phyloP scores from a whole-genome alignment of 2,113 vertebrate genomes.

The Neogale vison region DNA sequence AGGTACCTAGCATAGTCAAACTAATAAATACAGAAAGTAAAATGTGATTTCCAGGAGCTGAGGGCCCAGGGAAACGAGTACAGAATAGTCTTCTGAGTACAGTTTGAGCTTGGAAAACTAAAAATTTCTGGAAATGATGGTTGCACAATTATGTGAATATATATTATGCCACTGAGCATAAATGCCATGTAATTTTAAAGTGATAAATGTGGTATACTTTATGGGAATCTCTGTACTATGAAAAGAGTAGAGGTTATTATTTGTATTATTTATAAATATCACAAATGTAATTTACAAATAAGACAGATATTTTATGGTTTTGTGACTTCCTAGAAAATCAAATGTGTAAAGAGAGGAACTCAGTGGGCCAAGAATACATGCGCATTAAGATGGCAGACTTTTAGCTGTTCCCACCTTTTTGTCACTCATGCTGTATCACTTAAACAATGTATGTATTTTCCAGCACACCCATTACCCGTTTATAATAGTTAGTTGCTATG shows the following conservation, averaged over 20 bases:
- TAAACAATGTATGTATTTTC: background rate
- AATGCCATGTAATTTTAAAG: background rate
- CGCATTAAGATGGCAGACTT: background rate
- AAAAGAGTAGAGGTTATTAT: background rate
- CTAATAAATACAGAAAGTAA: background rate
- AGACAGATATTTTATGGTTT: background rate
- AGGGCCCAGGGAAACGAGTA: background rate
- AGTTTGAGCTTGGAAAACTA: background rate
- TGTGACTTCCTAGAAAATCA: background rate
- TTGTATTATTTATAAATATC: background rate
- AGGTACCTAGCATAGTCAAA: background rate
- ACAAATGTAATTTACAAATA: background rate
- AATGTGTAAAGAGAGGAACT: background rate
- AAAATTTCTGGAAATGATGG: background rate
- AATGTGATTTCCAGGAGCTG: background rate
- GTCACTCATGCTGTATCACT: background rate
- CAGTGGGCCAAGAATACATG: background rate
- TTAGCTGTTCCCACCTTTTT: background rate
- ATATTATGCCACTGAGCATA: background rate
- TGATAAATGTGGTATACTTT: background rate
- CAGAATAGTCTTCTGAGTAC: background rate
- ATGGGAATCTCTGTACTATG: background rate
- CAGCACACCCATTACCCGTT: constrained; percentile 61
- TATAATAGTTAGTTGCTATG: constrained; percentile 69
- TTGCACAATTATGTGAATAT: background rate